Conservation (phyloP, 2,797 vertebrate species). For the Syngnathus acus region DNA sequence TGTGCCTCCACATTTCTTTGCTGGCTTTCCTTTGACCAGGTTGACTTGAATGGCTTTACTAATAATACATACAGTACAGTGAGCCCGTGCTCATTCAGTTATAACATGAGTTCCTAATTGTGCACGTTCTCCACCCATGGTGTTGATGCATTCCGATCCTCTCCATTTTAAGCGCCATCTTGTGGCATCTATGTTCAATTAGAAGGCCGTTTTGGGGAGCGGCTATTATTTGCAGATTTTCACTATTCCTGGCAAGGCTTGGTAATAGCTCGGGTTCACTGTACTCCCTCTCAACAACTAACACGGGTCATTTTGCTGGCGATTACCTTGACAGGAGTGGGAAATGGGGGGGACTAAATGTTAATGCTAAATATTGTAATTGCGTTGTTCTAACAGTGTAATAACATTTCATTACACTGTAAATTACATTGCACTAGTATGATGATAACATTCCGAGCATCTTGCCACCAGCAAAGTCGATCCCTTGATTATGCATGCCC, state of each 20-base stretch:
- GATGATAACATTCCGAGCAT: neutral
- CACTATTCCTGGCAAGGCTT: no score
- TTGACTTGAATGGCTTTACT: conserved; percentile 19
- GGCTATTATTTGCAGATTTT: no score
- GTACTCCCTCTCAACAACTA: neutral
- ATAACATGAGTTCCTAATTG: no score
- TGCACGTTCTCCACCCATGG: no score
- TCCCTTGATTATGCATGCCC: neutral
- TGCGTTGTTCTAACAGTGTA: neutral
- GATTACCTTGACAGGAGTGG: neutral
- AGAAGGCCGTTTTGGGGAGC: no score
- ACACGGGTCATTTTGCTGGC: neutral
- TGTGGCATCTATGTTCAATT: no score
- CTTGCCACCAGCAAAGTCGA: neutral
- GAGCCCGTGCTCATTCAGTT: neutral
- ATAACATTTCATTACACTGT: neutral
- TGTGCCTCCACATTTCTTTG: conserved; percentile 37
- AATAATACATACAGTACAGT: conserved; percentile 17
- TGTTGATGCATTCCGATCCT: no score
- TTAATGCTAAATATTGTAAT: neutral
- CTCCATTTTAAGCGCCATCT: no score
- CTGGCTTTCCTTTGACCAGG: conserved; percentile 53
- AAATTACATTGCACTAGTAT: neutral
- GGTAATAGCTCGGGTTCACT: neutral
- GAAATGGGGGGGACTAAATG: neutral